Conservation (phyloP, 1,140 invertebrate genomes). For the Zaprionus lachaisei region DNA sequence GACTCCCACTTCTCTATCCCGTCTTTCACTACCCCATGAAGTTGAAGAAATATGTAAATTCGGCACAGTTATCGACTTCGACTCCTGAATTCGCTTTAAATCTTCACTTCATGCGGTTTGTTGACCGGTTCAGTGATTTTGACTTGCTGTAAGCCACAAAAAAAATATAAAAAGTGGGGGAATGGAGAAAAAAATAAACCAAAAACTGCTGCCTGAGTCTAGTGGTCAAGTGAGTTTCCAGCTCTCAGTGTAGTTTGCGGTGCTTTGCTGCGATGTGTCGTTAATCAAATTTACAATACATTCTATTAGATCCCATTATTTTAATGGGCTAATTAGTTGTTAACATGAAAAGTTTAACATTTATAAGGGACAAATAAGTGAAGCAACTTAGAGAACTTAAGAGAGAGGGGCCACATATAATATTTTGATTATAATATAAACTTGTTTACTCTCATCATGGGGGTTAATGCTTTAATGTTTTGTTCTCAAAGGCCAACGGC, state of each 20-base stretch:
- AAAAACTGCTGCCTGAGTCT: conserved; percentile 3
- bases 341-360: neutral
- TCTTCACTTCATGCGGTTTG: conserved; percentile 10
- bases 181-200: neutral
- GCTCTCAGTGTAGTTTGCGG: too few species aligned
- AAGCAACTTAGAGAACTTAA: neutral
- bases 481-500: neutral
- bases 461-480: neutral
- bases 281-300: conserved; percentile 22
- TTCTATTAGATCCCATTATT: neutral
- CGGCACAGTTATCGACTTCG: conserved; percentile 16
- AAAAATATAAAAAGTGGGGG: neutral
- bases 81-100: conserved; percentile 10
- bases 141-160: conserved; percentile 16
- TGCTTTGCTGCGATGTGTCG: conserved; percentile 4
- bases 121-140: conserved; percentile 41
- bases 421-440: conserved; percentile 2
- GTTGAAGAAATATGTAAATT: conserved; percentile 21
- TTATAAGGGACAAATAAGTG: neutral
- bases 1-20: neutral
- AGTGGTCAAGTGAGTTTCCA: conserved; percentile 44
- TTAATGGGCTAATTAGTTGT: neutral
- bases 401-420: neutral
- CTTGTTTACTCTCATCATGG: neutral
- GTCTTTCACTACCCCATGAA: neutral